These are phyloP conservation scores for Tigriopus japonicus DNA, from an alignment of 1,140 invertebrate genomes.

Conservation along the genomic window DNA sequence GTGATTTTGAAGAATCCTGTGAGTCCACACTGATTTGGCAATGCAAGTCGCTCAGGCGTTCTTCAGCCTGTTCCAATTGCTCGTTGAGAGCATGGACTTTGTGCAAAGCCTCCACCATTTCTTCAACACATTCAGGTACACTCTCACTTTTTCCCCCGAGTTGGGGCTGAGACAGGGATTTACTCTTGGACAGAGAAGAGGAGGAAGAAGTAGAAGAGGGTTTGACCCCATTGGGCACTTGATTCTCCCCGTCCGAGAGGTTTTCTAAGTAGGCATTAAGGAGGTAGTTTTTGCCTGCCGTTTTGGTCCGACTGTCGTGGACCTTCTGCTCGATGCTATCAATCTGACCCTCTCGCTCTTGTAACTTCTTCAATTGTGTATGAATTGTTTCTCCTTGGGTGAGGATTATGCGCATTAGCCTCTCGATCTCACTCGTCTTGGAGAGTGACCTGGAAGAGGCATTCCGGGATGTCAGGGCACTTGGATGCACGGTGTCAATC, in stretches of 20 bases:
- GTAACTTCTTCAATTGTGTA: conserved; percentile 38
- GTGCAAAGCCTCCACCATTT: neutral
- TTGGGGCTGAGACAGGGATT: too few species aligned
- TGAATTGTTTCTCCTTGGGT: conserved; percentile 62
- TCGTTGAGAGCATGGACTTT: neutral
- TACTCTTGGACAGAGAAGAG: too few species aligned
- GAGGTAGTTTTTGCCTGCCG: conserved; percentile 58
- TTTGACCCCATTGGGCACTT: neutral
- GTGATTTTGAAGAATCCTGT: neutral
- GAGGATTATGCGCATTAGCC: conserved; percentile 50
- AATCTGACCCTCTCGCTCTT: conserved; percentile 56
- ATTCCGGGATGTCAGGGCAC: neutral
- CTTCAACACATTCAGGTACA: neutral
- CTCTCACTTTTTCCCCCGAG: neutral
- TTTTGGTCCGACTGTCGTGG: conserved; percentile 43
- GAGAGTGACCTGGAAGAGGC: too few species aligned
- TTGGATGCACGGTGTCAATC: neutral
- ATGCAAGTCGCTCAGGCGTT: neutral
- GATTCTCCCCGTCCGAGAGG: neutral
- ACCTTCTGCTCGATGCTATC: conserved; percentile 51
- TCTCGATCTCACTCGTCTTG: conserved; percentile 32
- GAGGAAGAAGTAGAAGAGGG: too few species aligned
- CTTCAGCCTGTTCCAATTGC: neutral
- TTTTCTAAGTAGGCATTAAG: conserved; percentile 38
- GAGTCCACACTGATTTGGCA: neutral